Evolutionary conservation across 2,113 vertebrate species (phyloP).

Genomic region (Chauna torquata): DNA sequence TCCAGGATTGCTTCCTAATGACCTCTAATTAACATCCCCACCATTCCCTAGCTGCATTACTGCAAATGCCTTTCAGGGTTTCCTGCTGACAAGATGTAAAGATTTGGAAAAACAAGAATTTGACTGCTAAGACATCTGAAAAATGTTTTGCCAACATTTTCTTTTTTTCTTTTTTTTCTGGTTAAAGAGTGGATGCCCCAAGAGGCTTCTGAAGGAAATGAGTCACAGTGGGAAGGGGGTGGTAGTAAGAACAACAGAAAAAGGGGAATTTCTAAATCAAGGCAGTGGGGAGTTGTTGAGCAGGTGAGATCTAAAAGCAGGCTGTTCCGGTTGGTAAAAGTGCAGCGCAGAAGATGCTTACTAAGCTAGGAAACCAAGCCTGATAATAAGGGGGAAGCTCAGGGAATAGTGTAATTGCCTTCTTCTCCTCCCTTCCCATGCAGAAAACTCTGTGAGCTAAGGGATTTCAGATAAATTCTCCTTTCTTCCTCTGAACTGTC

Average conservation of each 20-base stretch:
- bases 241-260: background rate
- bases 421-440: background rate
- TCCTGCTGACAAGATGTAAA: background rate
- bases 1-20: background rate
- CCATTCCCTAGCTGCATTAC: background rate
- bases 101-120: background rate
- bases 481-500: background rate
- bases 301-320: constrained; percentile 56
- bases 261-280: background rate
- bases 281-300: constrained; percentile 19
- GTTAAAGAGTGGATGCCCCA: background rate
- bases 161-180: background rate
- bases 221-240: background rate
- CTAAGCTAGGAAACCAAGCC: constrained; percentile 58
- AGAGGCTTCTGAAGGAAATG: constrained; percentile 20
- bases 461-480: background rate
- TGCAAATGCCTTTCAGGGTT: background rate
- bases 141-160: constrained; percentile 3
- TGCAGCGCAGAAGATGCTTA: constrained; percentile 23
- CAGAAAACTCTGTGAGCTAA: background rate
- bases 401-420: constrained; percentile 49
- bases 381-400: constrained; percentile 54
- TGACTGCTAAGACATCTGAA: background rate
- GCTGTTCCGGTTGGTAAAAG: constrained; percentile 54
- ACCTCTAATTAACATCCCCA: background rate